Base-by-base conservation (phyloP, 2,113 vertebrate species). In the Bubo scandiacus region DNA sequence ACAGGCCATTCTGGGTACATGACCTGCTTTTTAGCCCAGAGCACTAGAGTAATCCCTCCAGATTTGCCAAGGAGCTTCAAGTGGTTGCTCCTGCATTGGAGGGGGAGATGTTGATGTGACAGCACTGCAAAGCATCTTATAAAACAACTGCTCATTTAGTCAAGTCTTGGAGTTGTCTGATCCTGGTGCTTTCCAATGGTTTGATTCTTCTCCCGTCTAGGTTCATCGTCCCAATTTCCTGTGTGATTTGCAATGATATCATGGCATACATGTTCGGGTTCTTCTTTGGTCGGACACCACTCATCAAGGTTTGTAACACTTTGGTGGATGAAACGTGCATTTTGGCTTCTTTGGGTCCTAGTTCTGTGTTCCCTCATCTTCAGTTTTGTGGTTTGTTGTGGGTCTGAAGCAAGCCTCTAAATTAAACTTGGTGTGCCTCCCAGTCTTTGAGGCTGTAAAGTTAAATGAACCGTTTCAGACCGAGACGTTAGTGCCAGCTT, bases 251-350 rank as follows among this genome's bases (percentile, higher is more conserved):
- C 97, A 99, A 99, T 34, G 99, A 99, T 98, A 99, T 99, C 82
- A 99, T 99, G 99, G 99, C 99, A 9, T 99, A 99, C 97, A 99
- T 99, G 99, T 99, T 99, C n/a, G 99, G 99, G 3, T 99, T 99
- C 98, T 99, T 99, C 98, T 99, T 99, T 4, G 99, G 99, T 78
- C 99, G 99, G 91, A 99, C 99, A 0, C 99, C 99, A 0, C 99
- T 99, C 80, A 99, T 99, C 90, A 99, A 99, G 99, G 99, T 99
- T 47, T 25, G 98, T 94, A 52, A 20, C 29, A 0, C 32, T 66
- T 4, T 11, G 30, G 21, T 26, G 49, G 38, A 8, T 4, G 11
- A 22, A 62, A 17, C 3, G 2, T 1, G 1, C 13, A 0, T 21
- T 84, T 78, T 16, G 68, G 10, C 29, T 83, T 22, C 73, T 66